Percentiles rank a stretch among this genome's conserved stretches.
These are phyloP conservation scores for Megaceryle torquata DNA, from an alignment of 2,113 vertebrate species.

Conservation along the genomic window DNA sequence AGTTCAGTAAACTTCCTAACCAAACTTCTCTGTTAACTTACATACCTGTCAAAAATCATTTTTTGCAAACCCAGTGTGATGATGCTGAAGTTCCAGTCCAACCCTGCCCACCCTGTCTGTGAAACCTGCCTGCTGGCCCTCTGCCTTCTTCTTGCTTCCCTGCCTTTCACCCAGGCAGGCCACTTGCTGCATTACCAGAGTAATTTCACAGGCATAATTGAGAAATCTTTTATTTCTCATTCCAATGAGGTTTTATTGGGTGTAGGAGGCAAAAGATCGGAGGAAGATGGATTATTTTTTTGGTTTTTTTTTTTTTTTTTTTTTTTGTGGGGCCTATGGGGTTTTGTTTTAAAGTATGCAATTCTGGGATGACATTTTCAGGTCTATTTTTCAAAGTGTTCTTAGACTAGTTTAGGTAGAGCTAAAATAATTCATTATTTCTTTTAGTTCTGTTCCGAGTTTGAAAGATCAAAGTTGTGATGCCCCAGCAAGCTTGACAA, in stretches of 20 bases:
- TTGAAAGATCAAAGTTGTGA: neutral
- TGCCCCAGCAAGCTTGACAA: neutral
- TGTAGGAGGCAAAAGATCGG: neutral
- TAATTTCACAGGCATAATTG: neutral
- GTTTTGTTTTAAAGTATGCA: neutral
- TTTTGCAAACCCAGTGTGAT: neutral
- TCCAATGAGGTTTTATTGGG: neutral
- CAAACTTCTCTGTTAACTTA: neutral
- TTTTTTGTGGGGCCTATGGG: neutral
- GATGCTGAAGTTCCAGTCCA: neutral
- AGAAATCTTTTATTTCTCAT: neutral
- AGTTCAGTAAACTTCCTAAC: neutral
- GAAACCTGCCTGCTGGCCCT: neutral
- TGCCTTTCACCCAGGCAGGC: neutral
- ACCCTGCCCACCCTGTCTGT: accelerated
- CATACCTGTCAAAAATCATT: neutral
- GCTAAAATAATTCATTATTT: neutral
- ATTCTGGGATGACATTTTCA: neutral
- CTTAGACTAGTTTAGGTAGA: neutral
- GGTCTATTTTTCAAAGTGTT: neutral
- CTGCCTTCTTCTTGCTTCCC: accelerated
- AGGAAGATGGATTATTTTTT: neutral
- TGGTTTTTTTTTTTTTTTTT: neutral
- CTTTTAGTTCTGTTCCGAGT: neutral
- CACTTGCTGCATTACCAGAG: neutral